A percentile compares a stretch with the other conserved stretches of the same genome.
Conservation (phyloP, 1,140 invertebrate genomes). For the Drosophila santomea region DNA sequence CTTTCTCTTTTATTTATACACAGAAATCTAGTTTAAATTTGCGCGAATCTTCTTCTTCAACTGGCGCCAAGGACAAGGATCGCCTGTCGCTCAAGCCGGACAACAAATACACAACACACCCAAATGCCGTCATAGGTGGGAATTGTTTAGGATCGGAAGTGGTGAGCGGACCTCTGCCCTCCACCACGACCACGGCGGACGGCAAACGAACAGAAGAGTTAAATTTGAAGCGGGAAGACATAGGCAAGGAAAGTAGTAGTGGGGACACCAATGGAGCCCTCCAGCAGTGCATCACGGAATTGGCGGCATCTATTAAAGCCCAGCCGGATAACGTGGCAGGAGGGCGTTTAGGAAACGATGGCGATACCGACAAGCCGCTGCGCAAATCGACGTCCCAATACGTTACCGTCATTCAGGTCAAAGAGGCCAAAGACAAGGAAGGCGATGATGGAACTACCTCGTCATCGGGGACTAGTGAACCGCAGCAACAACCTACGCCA, state of each 20-base stretch:
- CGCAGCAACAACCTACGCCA: slow-evolving; percentile 36
- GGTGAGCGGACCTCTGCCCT: slow-evolving; percentile 44
- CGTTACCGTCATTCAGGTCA: slow-evolving; percentile 95
- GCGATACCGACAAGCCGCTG: slow-evolving; percentile 26
- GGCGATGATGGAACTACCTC: slow-evolving; percentile 41
- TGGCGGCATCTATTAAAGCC: slow-evolving; percentile 86
- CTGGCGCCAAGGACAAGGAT: slow-evolving; percentile 68
- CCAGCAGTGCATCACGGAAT: slow-evolving; percentile 88
- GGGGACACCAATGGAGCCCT: slow-evolving; percentile 80
- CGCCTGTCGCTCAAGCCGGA: slow-evolving; percentile 78
- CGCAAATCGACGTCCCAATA: slow-evolving; percentile 89
- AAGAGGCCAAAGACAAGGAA: slow-evolving; percentile 85
- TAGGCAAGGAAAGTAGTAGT: slow-evolving; percentile 74
- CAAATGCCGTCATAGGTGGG: slow-evolving; percentile 34
- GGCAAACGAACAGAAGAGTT: slow-evolving; percentile 61
- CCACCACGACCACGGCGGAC: slow-evolving; percentile 41
- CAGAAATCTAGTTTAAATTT: slow-evolving; percentile 84
- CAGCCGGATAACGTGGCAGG: slow-evolving; percentile 53
- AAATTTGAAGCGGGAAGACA: slow-evolving; percentile 75
- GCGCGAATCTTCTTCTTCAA: slow-evolving; percentile 61
- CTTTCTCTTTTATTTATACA: background rate
- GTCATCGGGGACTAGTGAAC: slow-evolving; percentile 31
- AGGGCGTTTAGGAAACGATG: slow-evolving; percentile 2
- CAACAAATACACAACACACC: slow-evolving; percentile 80
- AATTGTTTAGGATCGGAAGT: slow-evolving; percentile 5